Percentiles rank a stretch among this genome's conserved stretches.
phyloP scores from a whole-genome alignment of 2,113 vertebrate species.

The Mungos mungo region DNA sequence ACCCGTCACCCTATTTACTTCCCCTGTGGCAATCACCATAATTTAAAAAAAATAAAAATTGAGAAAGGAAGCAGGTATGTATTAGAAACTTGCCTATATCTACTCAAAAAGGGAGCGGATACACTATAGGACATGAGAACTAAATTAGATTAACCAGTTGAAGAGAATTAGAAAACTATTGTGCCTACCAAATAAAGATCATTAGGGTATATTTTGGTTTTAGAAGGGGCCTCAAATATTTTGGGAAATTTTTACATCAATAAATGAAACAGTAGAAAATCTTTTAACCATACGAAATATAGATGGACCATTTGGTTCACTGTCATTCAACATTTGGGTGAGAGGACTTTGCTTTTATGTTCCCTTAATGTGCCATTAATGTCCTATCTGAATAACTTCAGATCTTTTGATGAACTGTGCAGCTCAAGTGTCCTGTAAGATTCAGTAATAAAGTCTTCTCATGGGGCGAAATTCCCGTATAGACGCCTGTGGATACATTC shows the following conservation, averaged over 20 bases:
- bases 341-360: not conserved
- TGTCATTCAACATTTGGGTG: not conserved
- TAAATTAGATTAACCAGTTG: not conserved
- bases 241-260: not conserved
- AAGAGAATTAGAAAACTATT: not conserved
- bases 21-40: not conserved
- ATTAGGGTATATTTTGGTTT: not conserved
- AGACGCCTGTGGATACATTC: not conserved
- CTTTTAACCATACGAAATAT: not conserved
- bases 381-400: not conserved
- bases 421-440: not conserved
- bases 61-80: not conserved
- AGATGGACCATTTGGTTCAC: not conserved
- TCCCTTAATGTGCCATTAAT: not conserved
- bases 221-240: not conserved
- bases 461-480: not conserved
- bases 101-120: not conserved
- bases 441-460: not conserved
- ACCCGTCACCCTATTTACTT: not conserved
- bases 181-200: not conserved
- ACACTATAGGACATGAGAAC: not conserved
- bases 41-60: not conserved
- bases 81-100: not conserved
- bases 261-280: not conserved
- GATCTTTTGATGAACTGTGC: not conserved